A percentile compares a stretch with the other conserved stretches of the same genome.
Conservation (phyloP, 2,888 invertebrate genomes). For the Ernsta delagoae region DNA sequence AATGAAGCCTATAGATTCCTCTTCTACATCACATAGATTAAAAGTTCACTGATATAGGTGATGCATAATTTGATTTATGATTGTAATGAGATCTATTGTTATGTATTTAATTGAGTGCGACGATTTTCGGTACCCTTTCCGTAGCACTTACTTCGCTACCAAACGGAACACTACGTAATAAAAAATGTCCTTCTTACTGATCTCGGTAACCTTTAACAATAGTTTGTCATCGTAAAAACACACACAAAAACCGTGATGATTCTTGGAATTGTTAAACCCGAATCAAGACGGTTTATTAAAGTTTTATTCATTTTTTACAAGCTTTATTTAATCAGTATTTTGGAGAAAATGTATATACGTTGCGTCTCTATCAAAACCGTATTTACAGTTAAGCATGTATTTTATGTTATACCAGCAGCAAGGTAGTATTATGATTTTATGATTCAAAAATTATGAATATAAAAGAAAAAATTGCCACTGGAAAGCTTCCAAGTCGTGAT, state of each 20-base stretch:
- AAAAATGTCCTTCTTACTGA: not conserved
- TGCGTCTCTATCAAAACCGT: not conserved
- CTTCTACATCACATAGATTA: too few species aligned
- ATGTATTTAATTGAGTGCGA: too few species aligned
- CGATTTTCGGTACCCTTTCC: not conserved
- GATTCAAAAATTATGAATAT: not conserved
- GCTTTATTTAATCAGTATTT: not conserved
- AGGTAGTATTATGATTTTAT: not conserved
- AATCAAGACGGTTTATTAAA: not conserved
- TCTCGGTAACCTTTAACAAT: not conserved
- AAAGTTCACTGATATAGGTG: too few species aligned
- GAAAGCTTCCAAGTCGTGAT: conserved; percentile 2
- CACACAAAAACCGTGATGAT: not conserved
- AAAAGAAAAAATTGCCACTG: not conserved
- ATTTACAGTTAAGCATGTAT: conserved; percentile 1
- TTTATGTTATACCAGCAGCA: not conserved
- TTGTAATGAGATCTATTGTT: too few species aligned
- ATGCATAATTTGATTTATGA: too few species aligned
- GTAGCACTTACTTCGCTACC: not conserved
- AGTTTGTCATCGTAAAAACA: conserved; percentile 1
- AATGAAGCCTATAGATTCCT: too few species aligned
- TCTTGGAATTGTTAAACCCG: not conserved
- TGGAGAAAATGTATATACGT: not conserved
- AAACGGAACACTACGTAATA: not conserved
- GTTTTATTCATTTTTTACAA: not conserved